Percentiles rank a stretch among this genome's conserved stretches.
phyloP scores from a whole-genome alignment of 1,140 invertebrate genomes.

The Aphidius ervi region DNA sequence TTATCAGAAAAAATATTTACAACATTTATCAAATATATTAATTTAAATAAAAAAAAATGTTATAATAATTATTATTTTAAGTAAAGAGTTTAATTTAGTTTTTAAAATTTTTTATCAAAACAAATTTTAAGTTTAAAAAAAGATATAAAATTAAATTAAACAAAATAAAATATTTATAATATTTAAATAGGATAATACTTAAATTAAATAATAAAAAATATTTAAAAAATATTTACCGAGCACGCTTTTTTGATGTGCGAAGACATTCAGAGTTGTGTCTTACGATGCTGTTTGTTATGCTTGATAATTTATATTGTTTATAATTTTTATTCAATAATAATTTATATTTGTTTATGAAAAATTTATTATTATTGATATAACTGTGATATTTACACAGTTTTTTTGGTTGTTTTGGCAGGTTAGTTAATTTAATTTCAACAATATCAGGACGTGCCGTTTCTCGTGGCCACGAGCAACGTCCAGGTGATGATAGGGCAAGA shows the following conservation, averaged over 20 bases:
- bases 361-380: constrained; percentile 18
- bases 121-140: too few relatives aligned
- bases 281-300: constrained; percentile 37
- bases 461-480: constrained; percentile 35
- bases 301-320: constrained; percentile 29
- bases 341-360: background rate
- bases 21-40: too few relatives aligned
- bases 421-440: constrained; percentile 4
- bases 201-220: constrained; percentile 9
- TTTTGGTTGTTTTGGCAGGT: constrained; percentile 18
- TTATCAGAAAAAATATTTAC: too few relatives aligned
- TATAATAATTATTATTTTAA: too few relatives aligned
- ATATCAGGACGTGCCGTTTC: constrained; percentile 23
- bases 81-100: too few relatives aligned
- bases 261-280: constrained; percentile 50
- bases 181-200: background rate
- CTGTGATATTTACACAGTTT: constrained; percentile 26
- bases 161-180: too few relatives aligned
- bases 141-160: too few relatives aligned
- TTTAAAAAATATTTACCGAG: constrained; percentile 37
- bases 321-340: constrained; percentile 2
- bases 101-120: too few relatives aligned
- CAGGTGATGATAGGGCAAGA: constrained; percentile 31
- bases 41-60: too few relatives aligned
- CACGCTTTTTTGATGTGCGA: constrained; percentile 50